Percentiles rank a stretch among this genome's conserved stretches.
Conservation (phyloP, 2,888 invertebrate genomes). For the Coremacera marginata region DNA sequence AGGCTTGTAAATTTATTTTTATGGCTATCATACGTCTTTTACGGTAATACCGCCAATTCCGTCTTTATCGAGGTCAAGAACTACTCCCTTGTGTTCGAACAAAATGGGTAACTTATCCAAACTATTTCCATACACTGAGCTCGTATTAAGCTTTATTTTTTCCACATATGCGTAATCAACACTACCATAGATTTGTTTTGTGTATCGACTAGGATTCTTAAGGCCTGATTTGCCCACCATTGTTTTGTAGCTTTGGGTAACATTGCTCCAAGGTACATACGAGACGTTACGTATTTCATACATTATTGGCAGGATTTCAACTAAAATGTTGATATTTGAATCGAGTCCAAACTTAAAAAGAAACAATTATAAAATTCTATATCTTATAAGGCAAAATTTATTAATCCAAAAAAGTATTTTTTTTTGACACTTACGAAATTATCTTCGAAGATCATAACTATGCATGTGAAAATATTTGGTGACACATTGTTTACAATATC, state of each 20-base stretch:
- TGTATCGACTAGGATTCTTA: conserved; percentile 57
- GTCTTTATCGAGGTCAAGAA: conserved; percentile 56
- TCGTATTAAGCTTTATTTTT: conserved; percentile 58
- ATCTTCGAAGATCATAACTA: conserved; percentile 65
- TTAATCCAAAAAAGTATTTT: not conserved
- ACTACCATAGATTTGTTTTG: conserved; percentile 61
- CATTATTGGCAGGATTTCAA: conserved; percentile 62
- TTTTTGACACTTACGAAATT: conserved; percentile 58
- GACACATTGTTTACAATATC: conserved; percentile 58
- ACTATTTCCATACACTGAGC: conserved; percentile 49
- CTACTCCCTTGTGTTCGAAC: conserved; percentile 58
- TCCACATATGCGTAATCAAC: conserved; percentile 62
- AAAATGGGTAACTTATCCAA: conserved; percentile 56
- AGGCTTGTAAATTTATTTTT: not conserved
- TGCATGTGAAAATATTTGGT: conserved; percentile 59
- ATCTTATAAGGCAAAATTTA: not conserved
- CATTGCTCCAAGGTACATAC: conserved; percentile 62
- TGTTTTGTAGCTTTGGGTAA: conserved; percentile 61
- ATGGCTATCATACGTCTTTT: conserved; percentile 50
- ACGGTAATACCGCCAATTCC: conserved; percentile 61
- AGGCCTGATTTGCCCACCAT: conserved; percentile 55
- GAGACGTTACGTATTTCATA: conserved; percentile 62
- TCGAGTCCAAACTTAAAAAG: conserved; percentile 57
- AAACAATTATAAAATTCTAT: not conserved
- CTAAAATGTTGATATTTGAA: conserved; percentile 61